These are phyloP conservation scores for Euzophera pinguis DNA, from an alignment of 2,888 invertebrate genomes.

Conservation along the genomic window DNA sequence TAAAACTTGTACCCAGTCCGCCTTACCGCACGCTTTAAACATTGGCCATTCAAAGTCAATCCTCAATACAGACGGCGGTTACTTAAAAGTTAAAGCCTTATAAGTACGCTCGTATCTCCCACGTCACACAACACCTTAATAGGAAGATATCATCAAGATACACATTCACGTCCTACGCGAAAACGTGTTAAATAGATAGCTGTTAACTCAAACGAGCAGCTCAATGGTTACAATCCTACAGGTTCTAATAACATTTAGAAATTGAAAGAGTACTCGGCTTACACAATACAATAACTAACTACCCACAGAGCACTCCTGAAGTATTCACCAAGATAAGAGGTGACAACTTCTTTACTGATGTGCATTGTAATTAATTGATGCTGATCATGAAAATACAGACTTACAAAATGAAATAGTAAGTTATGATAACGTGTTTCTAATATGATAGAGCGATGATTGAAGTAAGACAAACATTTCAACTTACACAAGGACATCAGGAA, in stretches of 20 bases:
- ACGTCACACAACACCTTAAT: slow-evolving; percentile 35
- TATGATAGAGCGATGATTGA: neutral
- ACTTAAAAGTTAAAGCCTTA: slow-evolving; percentile 51
- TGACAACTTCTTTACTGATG: neutral
- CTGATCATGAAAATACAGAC: neutral
- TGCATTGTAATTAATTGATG: neutral
- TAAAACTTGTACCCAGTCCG: neutral
- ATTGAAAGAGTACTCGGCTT: neutral
- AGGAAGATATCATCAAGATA: slow-evolving; percentile 40
- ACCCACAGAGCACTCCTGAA: neutral
- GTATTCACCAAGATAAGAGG: neutral
- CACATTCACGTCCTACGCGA: slow-evolving; percentile 20
- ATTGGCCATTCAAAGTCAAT: slow-evolving; percentile 56
- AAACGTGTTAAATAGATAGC: slow-evolving; percentile 10
- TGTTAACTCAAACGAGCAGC: slow-evolving; percentile 2
- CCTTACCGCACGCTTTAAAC: slow-evolving; percentile 37
- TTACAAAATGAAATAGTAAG: neutral
- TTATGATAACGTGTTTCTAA: no score
- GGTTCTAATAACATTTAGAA: slow-evolving; percentile 3
- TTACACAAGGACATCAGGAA: slow-evolving; percentile 17
- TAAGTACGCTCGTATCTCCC: slow-evolving; percentile 40
- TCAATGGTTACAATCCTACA: slow-evolving; percentile 1
- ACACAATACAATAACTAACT: neutral
- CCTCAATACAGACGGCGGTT: slow-evolving; percentile 34
- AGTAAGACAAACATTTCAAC: neutral